phyloP scores from a whole-genome alignment of 2,888 invertebrate genomes.

The Drosophila putrida region DNA sequence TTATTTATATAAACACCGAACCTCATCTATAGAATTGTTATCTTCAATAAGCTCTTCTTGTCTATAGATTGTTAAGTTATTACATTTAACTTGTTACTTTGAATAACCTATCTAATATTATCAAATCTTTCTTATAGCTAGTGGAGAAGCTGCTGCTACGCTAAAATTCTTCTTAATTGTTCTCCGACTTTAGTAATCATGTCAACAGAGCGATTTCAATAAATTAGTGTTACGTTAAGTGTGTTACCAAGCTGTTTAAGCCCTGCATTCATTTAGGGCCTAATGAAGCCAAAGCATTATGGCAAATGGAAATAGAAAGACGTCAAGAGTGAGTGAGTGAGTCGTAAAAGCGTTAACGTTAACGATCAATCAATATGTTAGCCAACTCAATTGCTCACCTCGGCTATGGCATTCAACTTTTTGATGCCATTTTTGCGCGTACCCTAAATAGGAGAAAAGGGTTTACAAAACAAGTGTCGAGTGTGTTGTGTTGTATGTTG shows the following conservation, averaged over 20 bases:
- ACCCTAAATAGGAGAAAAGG: conserved; percentile 74
- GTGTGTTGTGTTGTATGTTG: neutral
- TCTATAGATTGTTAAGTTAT: too few species aligned
- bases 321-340: conserved; percentile 15
- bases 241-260: conserved; percentile 17
- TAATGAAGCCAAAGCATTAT: conserved; percentile 27
- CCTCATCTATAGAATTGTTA: too few species aligned
- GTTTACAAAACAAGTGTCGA: conserved; percentile 1
- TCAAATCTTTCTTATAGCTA: too few species aligned
- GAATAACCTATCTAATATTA: too few species aligned
- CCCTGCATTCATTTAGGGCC: conserved; percentile 10
- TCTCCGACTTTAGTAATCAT: neutral
- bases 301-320: conserved; percentile 19
- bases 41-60: too few species aligned
- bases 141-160: too few species aligned
- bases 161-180: too few species aligned
- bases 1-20: too few species aligned
- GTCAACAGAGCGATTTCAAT: neutral
- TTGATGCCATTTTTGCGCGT: conserved; percentile 83
- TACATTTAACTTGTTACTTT: too few species aligned
- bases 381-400: conserved; percentile 83
- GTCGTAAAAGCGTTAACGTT: conserved; percentile 39
- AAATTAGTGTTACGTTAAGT: conserved; percentile 26
- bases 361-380: conserved; percentile 23
- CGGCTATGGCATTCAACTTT: conserved; percentile 84